A percentile compares a stretch with the other conserved stretches of the same genome.
Conservation (phyloP, 2,113 vertebrate genomes). For the Polypterus bichir region DNA sequence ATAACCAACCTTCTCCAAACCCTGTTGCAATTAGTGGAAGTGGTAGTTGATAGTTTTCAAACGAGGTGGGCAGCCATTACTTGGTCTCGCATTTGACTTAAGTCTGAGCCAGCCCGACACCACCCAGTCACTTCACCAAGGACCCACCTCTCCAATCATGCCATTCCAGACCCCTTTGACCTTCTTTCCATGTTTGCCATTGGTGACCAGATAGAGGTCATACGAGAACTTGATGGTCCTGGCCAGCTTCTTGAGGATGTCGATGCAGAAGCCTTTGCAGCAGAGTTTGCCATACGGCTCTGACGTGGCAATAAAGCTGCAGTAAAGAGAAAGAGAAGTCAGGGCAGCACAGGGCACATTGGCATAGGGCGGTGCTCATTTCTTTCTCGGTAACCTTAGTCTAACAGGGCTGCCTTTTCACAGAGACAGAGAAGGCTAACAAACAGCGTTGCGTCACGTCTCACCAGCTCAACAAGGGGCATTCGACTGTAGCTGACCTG, state of each 20-base stretch:
- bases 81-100: too few species aligned
- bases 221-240: constrained; percentile 89
- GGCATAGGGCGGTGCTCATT: not conserved
- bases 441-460: too few species aligned
- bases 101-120: too few species aligned
- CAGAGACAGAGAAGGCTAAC: too few species aligned
- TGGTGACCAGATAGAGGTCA: constrained; percentile 93
- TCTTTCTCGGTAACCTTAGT: too few species aligned
- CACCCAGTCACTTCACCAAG: not conserved
- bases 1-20: too few species aligned
- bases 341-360: constrained; percentile 10
- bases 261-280: constrained; percentile 96
- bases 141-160: constrained; percentile 92
- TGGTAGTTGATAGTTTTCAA: too few species aligned
- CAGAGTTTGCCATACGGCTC: constrained; percentile 91
- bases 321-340: not conserved
- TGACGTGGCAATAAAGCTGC: constrained; percentile 50
- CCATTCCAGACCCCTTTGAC: constrained; percentile 93
- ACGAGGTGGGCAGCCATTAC: too few species aligned
- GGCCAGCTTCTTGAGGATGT: constrained; percentile 92
- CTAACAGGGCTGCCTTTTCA: too few species aligned
- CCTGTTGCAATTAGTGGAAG: too few species aligned
- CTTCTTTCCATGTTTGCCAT: constrained; percentile 89
- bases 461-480: too few species aligned
- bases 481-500: too few species aligned